These are phyloP conservation scores for Phoronis australis DNA, from an alignment of 2,888 invertebrate species.

Conservation along the genomic window DNA sequence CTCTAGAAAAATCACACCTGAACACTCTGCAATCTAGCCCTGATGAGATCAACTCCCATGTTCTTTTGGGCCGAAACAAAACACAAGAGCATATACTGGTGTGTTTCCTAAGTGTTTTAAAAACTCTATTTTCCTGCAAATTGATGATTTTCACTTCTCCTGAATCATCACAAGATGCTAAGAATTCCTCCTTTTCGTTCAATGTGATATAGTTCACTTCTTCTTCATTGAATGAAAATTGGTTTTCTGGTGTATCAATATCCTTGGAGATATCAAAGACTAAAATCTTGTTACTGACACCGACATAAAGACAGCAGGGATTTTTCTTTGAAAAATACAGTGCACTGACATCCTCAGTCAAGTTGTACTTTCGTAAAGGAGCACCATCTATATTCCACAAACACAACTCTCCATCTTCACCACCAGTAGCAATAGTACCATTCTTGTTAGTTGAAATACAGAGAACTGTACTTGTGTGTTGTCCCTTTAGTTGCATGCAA, in stretches of 20 bases:
- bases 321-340: constrained; percentile 30
- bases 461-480: constrained; percentile 28
- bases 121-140: constrained; percentile 32
- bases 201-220: constrained; percentile 44
- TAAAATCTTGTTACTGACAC: constrained; percentile 30
- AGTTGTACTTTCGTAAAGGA: constrained; percentile 16
- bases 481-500: too few relatives aligned
- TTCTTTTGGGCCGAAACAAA: constrained; percentile 32
- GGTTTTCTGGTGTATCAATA: constrained; percentile 22
- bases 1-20: constrained; percentile 46
- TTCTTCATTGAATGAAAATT: constrained; percentile 35
- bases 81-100: constrained; percentile 46
- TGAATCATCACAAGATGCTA: constrained; percentile 47
- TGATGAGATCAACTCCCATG: constrained; percentile 41
- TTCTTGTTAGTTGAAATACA: constrained; percentile 29
- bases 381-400: constrained; percentile 28
- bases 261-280: constrained; percentile 25
- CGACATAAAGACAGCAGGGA: constrained; percentile 32
- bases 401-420: constrained; percentile 35
- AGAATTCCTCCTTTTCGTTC: constrained; percentile 37
- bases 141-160: constrained; percentile 44
- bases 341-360: constrained; percentile 33
- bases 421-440: constrained; percentile 29
- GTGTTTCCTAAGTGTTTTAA: constrained; percentile 44
- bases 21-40: constrained; percentile 45